A percentile compares a stretch with the other conserved stretches of the same genome.
These are phyloP conservation scores for Lanius collurio DNA, from an alignment of 2,113 vertebrate genomes.

Conservation along the genomic window DNA sequence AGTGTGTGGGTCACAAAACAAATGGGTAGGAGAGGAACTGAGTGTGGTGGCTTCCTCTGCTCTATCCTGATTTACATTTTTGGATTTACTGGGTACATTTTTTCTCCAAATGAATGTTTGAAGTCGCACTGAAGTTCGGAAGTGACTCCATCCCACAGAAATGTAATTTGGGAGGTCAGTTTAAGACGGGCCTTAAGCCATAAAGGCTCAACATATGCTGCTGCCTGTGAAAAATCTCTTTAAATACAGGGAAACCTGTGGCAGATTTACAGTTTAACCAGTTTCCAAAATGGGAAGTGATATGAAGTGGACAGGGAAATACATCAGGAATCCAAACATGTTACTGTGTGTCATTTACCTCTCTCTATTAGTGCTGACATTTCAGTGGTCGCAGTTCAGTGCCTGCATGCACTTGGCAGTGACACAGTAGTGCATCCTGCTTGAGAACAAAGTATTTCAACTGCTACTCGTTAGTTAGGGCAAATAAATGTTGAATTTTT, in stretches of 20 bases:
- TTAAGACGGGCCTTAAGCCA: conserved; percentile 1
- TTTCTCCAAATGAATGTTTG: background rate
- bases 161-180: conserved; percentile 6
- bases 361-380: background rate
- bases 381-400: background rate
- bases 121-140: background rate
- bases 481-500: conserved; percentile 41
- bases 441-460: conserved; percentile 15
- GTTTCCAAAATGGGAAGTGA: background rate
- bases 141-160: conserved; percentile 31
- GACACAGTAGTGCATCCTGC: background rate
- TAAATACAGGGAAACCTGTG: background rate
- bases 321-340: background rate
- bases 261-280: background rate
- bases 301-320: background rate
- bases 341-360: background rate
- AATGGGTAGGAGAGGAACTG: background rate
- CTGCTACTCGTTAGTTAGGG: background rate
- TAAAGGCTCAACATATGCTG: background rate
- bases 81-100: background rate
- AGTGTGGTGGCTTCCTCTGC: background rate
- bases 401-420: background rate
- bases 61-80: background rate
- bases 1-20: background rate
- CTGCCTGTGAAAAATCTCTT: background rate